These are phyloP conservation scores for Cryptocephalus moraei DNA, from an alignment of 2,888 invertebrate genomes.

Conservation along the genomic window DNA sequence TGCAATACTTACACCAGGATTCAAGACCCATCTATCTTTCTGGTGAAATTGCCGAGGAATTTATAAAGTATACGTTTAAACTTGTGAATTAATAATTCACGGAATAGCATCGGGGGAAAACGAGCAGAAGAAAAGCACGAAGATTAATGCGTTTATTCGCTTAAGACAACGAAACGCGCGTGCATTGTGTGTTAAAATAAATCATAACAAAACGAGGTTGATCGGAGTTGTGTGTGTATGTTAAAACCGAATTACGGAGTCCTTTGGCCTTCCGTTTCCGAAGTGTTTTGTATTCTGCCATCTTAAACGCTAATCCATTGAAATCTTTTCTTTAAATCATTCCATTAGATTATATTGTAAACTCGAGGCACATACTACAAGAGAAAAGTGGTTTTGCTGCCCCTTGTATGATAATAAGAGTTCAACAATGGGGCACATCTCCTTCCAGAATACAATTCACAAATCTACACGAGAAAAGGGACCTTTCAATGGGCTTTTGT, in stretches of 20 bases:
- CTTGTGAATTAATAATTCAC: neutral
- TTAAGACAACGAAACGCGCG: too few relatives aligned
- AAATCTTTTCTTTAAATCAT: constrained; percentile 8
- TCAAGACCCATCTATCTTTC: constrained; percentile 4
- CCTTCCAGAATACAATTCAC: constrained; percentile 20
- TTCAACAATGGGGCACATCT: constrained; percentile 23
- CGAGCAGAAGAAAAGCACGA: too few relatives aligned
- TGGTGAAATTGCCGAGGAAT: constrained; percentile 12
- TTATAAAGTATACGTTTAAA: constrained; percentile 10
- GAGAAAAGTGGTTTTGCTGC: constrained; percentile 17
- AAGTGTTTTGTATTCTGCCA: neutral
- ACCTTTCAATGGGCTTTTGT: constrained; percentile 13
- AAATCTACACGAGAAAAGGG: constrained; percentile 10
- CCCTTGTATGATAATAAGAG: constrained; percentile 27
- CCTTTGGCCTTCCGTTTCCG: neutral
- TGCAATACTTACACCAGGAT: neutral
- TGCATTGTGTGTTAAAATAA: too few relatives aligned
- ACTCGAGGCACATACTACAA: constrained; percentile 18
- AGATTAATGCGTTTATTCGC: too few relatives aligned
- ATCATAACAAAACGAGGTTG: too few relatives aligned
- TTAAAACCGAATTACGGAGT: too few relatives aligned
- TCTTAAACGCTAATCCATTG: neutral
- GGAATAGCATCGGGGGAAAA: too few relatives aligned
- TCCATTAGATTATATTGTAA: constrained; percentile 24
- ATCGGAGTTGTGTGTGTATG: too few relatives aligned